Evolutionary conservation across 2,113 vertebrate genomes (phyloP), one percentile per base, ranked within the genome.

Genomic region (Hepsetus odoe): DNA sequence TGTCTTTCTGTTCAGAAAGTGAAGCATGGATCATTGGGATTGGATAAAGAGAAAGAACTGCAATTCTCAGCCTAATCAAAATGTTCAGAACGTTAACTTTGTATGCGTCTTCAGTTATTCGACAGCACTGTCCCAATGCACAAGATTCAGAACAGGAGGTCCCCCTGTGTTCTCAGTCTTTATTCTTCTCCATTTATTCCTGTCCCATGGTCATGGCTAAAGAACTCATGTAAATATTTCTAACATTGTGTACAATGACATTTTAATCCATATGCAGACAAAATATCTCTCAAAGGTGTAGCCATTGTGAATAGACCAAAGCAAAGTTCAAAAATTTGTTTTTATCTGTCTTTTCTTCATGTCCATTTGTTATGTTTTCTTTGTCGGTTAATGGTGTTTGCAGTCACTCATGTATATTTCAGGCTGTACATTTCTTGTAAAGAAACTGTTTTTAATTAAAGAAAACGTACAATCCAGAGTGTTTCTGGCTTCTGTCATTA

Each of bases 251-350:
- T 76, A 84, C 82, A 89, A 85, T 84, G 77, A 91, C 84, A 72
- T 62, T 76, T 30, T 77, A 82, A 84, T 90, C 84, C 88, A 90
- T 87, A 88, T 87, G 87, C 80, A 89, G 84, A 83, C 86, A 86
- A 86, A 77, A 84, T 88, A 74, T 89, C 85, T 91, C 83, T 86
- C 80, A 86, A 83, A 91, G 72, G 28, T 88, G 81, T 94, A 91
- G 90, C 87, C 91, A 92, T 91, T 93, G 87, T 93, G 93, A 94
- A 92, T 91, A 95, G 93, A 95, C 95, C 94, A 95, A 95, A 96
- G 94, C 91, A 91, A 93, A 86, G 82, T 91, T n/a, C 91, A 92
- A 87, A 87, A 84, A 78, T 89, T 85, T 84, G 69, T 83, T 85
- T 79, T 79, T 86, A 86, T 85, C 86, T 90, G 65, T 83, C 35